Evolutionary conservation across 1,140 invertebrate genomes (phyloP).

Genomic region (Delia radicum): DNA sequence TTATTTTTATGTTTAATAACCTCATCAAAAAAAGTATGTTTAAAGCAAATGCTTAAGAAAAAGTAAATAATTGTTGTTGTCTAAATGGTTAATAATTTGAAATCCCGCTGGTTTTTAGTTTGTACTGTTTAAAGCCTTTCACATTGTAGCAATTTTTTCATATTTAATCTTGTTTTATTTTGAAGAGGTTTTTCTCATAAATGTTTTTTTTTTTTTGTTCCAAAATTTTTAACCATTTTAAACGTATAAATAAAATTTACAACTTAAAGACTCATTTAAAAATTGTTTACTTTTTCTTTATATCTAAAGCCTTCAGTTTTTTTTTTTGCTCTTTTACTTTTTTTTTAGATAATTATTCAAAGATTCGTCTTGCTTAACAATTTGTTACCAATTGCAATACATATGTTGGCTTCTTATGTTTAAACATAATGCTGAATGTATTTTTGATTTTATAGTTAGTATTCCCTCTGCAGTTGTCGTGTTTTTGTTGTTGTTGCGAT

Average conservation of each 20-base stretch:
- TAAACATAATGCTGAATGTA: not conserved
- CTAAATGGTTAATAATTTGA: conserved; percentile 1
- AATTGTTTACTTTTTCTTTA: conserved; percentile 2
- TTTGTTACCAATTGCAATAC: not conserved
- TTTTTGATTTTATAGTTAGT: too few species aligned
- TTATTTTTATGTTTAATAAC: not conserved
- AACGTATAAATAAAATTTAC: too few species aligned
- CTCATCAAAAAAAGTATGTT: not conserved
- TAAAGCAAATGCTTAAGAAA: not conserved
- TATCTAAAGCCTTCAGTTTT: not conserved
- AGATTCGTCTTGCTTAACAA: conserved; percentile 22
- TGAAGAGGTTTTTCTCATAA: conserved; percentile 1
- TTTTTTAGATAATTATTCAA: conserved; percentile 24
- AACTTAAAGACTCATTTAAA: not conserved
- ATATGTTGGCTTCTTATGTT: not conserved
- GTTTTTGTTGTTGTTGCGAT: not conserved
- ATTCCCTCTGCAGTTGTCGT: not conserved
- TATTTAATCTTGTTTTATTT: not conserved
- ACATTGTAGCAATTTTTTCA: not conserved
- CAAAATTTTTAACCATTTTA: not conserved
- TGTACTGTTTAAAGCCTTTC: not conserved
- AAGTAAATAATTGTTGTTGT: not conserved
- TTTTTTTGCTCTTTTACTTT: not conserved
- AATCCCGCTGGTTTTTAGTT: not conserved
- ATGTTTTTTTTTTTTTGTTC: too few species aligned